Evolutionary conservation across 1,140 invertebrate species (phyloP), one percentile per base, ranked within the genome.

Genomic region (Ceratosolen solmsi): DNA sequence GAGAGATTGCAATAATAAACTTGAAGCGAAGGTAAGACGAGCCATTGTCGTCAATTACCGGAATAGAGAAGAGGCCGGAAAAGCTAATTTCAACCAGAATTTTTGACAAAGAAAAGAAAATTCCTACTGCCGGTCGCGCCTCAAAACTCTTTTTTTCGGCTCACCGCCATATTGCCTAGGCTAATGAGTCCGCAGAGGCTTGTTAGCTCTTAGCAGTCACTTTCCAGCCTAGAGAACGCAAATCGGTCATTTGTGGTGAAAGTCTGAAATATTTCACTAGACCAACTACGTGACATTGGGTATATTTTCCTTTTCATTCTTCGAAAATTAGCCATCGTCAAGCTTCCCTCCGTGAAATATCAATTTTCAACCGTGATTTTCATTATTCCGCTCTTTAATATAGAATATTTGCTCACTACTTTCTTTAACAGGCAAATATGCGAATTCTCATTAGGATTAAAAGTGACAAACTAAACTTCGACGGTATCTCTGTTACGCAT

Each of bases 181-280:
- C 79, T 84, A 84, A 84, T 82, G 83, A 82, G 80, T 79, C 79
- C 38, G 56, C 25, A 58, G 17, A 46, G 49, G 74, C 79, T 77
- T 80, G 82, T 78, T 76, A 65, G 41, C 58, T 54, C 60, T 46
- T 27, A 56, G 46, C 36, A 68, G 46, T 72, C 68, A 73, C 63
- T 71, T 76, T 74, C n/a, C 54, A 46, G 46, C 20, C 46, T 30
- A 49, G 54, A 46, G 15, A 49, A 27, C 15, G 75, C 30, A 22
- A 49, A 60, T 20, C 25, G 33, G 27, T 65, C 60, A 76, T 38
- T 36, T 46, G 33, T 20, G 60, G n/a, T 56, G 20, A 76, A 81
- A 56, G 76, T 27, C 30, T 58, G 22, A 82, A 82, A 82, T 49
- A n/a, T 75, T 76, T 58, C 25, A 15, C 27, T n/a, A 1, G 0